These are phyloP conservation scores for Betta splendens DNA, from an alignment of 2,797 vertebrate species.

Conservation along the genomic window DNA sequence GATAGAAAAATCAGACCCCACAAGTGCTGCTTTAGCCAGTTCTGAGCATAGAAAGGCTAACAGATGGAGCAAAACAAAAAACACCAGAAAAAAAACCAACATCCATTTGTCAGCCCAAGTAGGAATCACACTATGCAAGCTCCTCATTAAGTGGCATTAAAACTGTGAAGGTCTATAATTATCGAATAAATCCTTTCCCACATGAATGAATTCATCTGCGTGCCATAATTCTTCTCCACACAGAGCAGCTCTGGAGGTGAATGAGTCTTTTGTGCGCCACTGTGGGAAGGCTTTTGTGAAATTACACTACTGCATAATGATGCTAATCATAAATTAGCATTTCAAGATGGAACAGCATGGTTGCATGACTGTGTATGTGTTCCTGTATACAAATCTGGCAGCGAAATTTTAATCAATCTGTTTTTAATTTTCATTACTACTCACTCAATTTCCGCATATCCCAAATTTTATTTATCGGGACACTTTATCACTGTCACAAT, in stretches of 20 bases:
- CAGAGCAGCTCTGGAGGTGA: slow-evolving; percentile 70
- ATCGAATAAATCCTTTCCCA: slow-evolving; percentile 81
- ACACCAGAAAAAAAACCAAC: slow-evolving; percentile 65
- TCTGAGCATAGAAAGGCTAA: slow-evolving; percentile 56
- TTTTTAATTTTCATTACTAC: slow-evolving; percentile 33
- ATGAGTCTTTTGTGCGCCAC: slow-evolving; percentile 79
- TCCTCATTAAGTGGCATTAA: slow-evolving; percentile 81
- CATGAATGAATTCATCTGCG: slow-evolving; percentile 76
- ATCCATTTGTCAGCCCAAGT: slow-evolving; percentile 65
- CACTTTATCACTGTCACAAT: not conserved
- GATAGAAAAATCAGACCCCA: slow-evolving; percentile 39
- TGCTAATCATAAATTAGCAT: slow-evolving; percentile 84
- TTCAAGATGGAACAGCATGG: slow-evolving; percentile 72
- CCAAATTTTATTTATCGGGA: not conserved
- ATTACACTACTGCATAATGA: slow-evolving; percentile 81
- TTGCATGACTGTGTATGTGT: slow-evolving; percentile 39
- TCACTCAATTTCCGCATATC: slow-evolving; percentile 28
- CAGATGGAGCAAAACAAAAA: slow-evolving; percentile 73
- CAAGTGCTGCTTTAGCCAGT: slow-evolving; percentile 30
- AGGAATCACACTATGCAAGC: slow-evolving; percentile 72
- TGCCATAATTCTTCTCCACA: slow-evolving; percentile 76
- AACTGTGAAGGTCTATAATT: slow-evolving; percentile 82
- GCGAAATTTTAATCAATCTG: slow-evolving; percentile 30
- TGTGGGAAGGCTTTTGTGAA: slow-evolving; percentile 81
- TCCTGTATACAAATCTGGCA: slow-evolving; percentile 32